Evolutionary conservation across 1,140 invertebrate genomes (phyloP), one percentile per base, ranked within the genome.

Genomic region (Lanistes nyassanus): DNA sequence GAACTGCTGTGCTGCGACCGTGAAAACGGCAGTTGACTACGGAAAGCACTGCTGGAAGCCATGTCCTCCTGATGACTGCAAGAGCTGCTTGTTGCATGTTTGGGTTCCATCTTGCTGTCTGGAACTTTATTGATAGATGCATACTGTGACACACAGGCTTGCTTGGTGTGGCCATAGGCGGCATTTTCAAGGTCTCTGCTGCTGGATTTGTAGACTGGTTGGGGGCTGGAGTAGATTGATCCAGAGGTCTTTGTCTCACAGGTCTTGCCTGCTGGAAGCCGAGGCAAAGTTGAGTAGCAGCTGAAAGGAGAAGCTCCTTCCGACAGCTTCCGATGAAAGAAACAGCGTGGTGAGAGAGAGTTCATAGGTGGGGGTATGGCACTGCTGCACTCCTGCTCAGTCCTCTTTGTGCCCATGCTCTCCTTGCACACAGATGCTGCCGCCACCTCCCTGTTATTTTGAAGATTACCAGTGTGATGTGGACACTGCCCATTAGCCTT

Each of bases 261-360:
- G 23, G 23, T n/a, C n/a, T 23, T 60, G 6, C 56, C 56, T 31
- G 56, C 29, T 34, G 53, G 36, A 19, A 72, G 37, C 55, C 47
- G 58, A 39, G 76, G 76, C 23, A 77, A 55, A 21, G 76, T 73
- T 29, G 76, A 77, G 62, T 71, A 76, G 47, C 62, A 74, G 39
- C 56, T 71, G 36, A 47, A 55, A 47, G 47, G 42, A 42, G 65
- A n/a, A 26, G 71, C 34, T 26, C 71, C 71, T 47, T 77, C 76
- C 19, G 76, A 74, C 9, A 58, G 62, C 42, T 73, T 77, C 0
- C 76, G 29, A 47, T 42, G 66, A 34, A 60, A 72, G 56, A 72
- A 72, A 42, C 70, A 72, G 2, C 55, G 23, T 3, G 70, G 70
- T 13, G 56, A 62, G 6, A 72, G 36, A 55, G 70, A 72, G 26